Evolutionary conservation across 2,797 vertebrate species (phyloP).

Genomic region (Melanogrammus aeglefinus): DNA sequence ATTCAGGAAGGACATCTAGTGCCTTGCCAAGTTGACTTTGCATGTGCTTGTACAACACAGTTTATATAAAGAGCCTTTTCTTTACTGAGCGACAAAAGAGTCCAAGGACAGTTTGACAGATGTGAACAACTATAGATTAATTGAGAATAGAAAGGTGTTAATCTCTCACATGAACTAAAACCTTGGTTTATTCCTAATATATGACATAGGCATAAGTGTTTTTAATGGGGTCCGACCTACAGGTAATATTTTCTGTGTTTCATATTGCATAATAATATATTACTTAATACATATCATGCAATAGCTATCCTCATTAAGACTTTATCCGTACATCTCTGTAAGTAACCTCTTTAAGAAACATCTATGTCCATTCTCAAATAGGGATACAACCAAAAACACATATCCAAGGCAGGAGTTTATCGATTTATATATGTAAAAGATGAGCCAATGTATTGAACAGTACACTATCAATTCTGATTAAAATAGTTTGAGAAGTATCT

Average conservation of each 20-base stretch:
- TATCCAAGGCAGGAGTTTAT: no score
- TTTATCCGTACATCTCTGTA: no score
- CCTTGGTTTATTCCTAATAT: no score
- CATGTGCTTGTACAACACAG: not conserved
- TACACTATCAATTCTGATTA: not conserved
- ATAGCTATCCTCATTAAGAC: no score
- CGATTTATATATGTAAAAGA: not conserved
- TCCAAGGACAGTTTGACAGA: not conserved
- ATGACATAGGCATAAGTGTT: no score
- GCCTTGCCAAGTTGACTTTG: not conserved
- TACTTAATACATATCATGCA: no score
- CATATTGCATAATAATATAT: no score
- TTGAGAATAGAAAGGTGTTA: not conserved
- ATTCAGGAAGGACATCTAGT: not conserved
- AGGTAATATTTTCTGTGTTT: no score
- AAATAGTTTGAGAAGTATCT: not conserved
- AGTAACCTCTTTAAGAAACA: no score
- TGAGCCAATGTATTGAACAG: not conserved
- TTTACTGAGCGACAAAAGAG: not conserved
- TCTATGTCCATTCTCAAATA: not conserved
- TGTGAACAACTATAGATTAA: not conserved
- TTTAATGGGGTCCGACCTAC: no score
- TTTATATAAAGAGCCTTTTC: not conserved
- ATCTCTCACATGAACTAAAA: no score
- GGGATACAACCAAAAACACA: not conserved